A percentile compares a stretch with the other conserved stretches of the same genome.
Conservation (phyloP, 2,113 vertebrate species). For the Xyliphius kryptos region DNA sequence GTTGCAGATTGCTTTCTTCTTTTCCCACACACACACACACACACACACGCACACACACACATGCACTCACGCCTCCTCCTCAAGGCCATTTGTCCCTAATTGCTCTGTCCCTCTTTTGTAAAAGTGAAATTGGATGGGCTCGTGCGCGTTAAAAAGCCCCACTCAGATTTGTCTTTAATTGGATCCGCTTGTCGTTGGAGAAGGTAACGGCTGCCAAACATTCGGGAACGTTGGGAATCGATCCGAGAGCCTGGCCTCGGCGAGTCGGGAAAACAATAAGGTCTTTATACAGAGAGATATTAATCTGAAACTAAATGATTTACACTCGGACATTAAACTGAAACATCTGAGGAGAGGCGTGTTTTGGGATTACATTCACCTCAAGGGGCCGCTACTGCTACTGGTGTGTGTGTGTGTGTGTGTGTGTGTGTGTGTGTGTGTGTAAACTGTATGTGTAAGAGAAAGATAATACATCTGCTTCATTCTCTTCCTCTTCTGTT, state of each 20-base stretch:
- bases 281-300: no score
- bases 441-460: constrained; percentile 5
- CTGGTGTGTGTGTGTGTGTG: no score
- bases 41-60: no score
- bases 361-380: no score
- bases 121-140: constrained; percentile 34
- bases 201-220: constrained; percentile 10
- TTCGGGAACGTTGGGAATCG: neutral
- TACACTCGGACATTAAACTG: no score
- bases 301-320: no score
- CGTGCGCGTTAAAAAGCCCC: constrained; percentile 23
- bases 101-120: constrained; percentile 25
- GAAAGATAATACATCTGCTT: no score
- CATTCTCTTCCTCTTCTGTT: no score
- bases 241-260: neutral
- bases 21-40: no score
- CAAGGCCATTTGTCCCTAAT: constrained; percentile 33
- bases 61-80: neutral
- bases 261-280: constrained; percentile 12
- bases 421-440: neutral
- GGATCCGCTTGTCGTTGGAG: constrained; percentile 13
- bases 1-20: no score
- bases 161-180: constrained; percentile 36
- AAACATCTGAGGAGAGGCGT: no score
- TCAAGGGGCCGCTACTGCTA: constrained; percentile 25